These are phyloP conservation scores for Dyspetes luteomarginatus DNA, from an alignment of 2,888 invertebrate species.

Conservation along the genomic window DNA sequence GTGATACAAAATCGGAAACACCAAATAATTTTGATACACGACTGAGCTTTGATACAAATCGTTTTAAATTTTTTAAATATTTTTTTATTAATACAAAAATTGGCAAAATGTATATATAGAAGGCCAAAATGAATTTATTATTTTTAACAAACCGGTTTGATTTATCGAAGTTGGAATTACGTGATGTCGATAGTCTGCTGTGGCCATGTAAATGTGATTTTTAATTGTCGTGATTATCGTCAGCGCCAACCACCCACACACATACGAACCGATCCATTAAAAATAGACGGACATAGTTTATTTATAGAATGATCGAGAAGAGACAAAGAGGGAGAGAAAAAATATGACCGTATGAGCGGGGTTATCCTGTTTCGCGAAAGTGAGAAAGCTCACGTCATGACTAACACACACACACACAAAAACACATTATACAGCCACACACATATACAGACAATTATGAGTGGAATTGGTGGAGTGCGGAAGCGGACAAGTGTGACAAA, in stretches of 20 bases:
- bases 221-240: conserved; percentile 33
- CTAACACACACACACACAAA: conserved; percentile 11
- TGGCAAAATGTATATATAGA: too few relatives aligned
- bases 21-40: too few relatives aligned
- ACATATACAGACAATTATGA: too few relatives aligned
- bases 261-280: conserved; percentile 61
- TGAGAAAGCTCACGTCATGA: conserved; percentile 35
- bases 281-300: conserved; percentile 71
- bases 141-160: too few relatives aligned
- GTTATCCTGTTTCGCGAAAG: conserved; percentile 58
- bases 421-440: conserved; percentile 1
- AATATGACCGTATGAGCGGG: conserved; percentile 32
- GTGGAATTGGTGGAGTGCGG: too few relatives aligned
- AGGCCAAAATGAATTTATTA: too few relatives aligned
- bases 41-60: too few relatives aligned
- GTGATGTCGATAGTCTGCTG: conserved; percentile 26
- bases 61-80: too few relatives aligned
- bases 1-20: too few relatives aligned
- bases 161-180: too few relatives aligned
- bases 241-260: neutral
- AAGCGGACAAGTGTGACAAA: too few relatives aligned
- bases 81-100: too few relatives aligned
- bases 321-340: conserved; percentile 47
- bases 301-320: conserved; percentile 70
- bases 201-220: conserved; percentile 58